Percentiles rank a stretch among this genome's conserved stretches.
Evolutionary conservation across 1,140 invertebrate genomes (phyloP).

Genomic region (Nebria ingens): DNA sequence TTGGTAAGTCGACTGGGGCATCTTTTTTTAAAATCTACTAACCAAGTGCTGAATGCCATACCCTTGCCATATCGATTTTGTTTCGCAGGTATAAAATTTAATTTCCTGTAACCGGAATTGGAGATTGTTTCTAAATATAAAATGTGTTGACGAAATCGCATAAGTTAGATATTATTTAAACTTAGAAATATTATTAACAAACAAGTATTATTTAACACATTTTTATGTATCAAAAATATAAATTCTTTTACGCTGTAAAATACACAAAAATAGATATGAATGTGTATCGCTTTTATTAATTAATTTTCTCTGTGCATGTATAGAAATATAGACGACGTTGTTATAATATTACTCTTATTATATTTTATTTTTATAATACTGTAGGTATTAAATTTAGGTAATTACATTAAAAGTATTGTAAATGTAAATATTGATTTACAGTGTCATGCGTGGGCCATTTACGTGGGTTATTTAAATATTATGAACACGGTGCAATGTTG

Average conservation of each 20-base stretch:
- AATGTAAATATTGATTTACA: too few relatives aligned
- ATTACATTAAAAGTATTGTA: too few relatives aligned
- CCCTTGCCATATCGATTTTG: background rate
- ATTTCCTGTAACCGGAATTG: conserved; percentile 1
- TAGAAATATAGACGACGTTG: background rate
- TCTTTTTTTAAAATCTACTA: too few relatives aligned
- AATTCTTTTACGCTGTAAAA: background rate
- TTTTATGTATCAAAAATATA: background rate
- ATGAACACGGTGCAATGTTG: background rate
- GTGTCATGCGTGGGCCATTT: too few relatives aligned
- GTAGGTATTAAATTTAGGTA: too few relatives aligned
- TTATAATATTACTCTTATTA: too few relatives aligned
- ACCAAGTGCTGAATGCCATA: background rate
- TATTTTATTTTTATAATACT: too few relatives aligned
- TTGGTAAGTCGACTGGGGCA: too few relatives aligned
- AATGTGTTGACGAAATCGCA: background rate
- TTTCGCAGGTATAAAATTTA: background rate
- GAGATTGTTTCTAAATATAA: background rate
- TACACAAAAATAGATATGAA: background rate
- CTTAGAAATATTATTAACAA: background rate
- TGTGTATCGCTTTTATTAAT: background rate
- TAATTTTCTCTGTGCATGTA: background rate
- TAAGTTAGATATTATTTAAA: background rate
- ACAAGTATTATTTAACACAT: background rate
- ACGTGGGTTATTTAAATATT: background rate